A percentile compares a stretch with the other conserved stretches of the same genome.
These are phyloP conservation scores for Etia nguti DNA, from an alignment of 2,113 vertebrate species.

Conservation along the genomic window DNA sequence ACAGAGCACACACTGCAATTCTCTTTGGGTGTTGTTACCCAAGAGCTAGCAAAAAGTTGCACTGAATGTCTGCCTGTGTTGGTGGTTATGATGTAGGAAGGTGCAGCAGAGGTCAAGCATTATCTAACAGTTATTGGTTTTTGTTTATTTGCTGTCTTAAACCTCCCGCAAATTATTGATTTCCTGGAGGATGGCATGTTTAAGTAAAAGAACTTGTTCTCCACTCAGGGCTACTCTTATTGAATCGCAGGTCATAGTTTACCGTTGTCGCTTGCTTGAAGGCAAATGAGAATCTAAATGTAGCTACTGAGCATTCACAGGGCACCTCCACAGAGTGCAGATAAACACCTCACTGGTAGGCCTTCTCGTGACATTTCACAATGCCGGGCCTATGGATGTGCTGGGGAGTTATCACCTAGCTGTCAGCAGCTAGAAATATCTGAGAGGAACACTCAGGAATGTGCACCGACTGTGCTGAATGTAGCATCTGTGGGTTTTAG, in stretches of 20 bases:
- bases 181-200: slow-evolving; percentile 61
- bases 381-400: slow-evolving; percentile 31
- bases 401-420: slow-evolving; percentile 42
- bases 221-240: slow-evolving; percentile 35
- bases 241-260: slow-evolving; percentile 55
- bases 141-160: slow-evolving; percentile 62
- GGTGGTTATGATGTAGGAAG: slow-evolving; percentile 51
- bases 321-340: slow-evolving; percentile 35
- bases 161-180: slow-evolving; percentile 65
- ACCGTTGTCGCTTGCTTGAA: slow-evolving; percentile 48
- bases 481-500: slow-evolving; percentile 15
- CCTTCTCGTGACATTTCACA: slow-evolving; percentile 44
- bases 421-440: slow-evolving; percentile 50
- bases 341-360: slow-evolving; percentile 36
- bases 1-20: slow-evolving; percentile 1
- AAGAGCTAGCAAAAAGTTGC: slow-evolving; percentile 13
- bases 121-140: slow-evolving; percentile 60
- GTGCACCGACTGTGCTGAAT: slow-evolving; percentile 39
- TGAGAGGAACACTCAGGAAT: slow-evolving; percentile 33
- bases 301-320: slow-evolving; percentile 33
- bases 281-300: slow-evolving; percentile 57
- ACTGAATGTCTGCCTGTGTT: slow-evolving; percentile 32
- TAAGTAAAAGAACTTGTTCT: slow-evolving; percentile 44
- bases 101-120: slow-evolving; percentile 44
- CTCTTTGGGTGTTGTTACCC: slow-evolving; percentile 24